These are phyloP conservation scores for Eolophus roseicapilla DNA, from an alignment of 2,113 vertebrate species.

Conservation along the genomic window DNA sequence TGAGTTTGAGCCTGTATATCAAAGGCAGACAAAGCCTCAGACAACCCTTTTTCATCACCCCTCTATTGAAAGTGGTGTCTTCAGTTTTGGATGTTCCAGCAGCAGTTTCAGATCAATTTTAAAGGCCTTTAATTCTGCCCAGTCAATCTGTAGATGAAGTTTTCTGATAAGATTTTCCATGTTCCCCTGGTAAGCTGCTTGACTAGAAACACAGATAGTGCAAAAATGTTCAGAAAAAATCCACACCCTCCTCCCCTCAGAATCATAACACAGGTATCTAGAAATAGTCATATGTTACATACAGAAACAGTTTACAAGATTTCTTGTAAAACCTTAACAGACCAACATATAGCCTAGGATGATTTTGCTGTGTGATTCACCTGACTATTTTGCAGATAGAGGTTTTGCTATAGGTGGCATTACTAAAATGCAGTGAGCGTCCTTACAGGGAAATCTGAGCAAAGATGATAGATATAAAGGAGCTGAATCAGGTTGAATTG, in stretches of 20 bases:
- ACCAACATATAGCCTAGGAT: background rate
- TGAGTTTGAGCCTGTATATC: background rate
- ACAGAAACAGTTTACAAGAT: background rate
- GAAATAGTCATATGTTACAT: slow-evolving; percentile 14
- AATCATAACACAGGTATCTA: background rate
- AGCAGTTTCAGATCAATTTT: background rate
- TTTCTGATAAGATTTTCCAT: background rate
- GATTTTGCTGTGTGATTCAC: background rate
- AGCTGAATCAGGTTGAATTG: background rate
- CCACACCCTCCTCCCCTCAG: background rate
- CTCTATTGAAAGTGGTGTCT: background rate
- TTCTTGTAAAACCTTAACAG: background rate
- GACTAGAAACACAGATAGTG: background rate
- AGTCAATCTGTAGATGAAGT: background rate
- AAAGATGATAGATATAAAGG: background rate
- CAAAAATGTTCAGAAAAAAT: background rate
- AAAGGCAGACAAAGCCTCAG: background rate
- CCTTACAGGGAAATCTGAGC: background rate
- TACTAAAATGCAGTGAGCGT: background rate
- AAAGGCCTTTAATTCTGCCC: background rate
- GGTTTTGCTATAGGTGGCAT: background rate
- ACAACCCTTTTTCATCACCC: background rate
- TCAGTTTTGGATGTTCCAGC: background rate
- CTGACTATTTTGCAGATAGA: background rate
- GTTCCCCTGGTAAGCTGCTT: background rate